These are phyloP conservation scores for Brachyalestes nurse DNA, from an alignment of 2,797 vertebrate genomes.

Conservation along the genomic window DNA sequence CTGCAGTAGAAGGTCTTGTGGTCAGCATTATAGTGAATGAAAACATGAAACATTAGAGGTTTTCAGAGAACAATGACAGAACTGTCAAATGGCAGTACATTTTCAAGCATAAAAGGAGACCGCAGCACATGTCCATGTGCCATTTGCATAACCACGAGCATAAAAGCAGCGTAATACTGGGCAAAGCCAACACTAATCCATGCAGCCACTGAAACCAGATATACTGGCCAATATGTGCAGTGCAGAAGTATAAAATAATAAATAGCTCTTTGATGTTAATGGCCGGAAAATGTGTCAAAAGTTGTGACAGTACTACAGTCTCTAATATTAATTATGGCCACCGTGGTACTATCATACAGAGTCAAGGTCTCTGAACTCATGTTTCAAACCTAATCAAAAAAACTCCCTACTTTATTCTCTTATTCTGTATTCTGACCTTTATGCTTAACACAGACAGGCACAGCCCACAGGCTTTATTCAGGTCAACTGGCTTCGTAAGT, in stretches of 20 bases:
- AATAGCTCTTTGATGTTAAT: no score
- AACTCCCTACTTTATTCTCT: constrained; percentile 52
- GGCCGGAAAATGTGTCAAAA: not conserved
- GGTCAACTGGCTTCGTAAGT: constrained; percentile 54
- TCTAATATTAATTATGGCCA: not conserved
- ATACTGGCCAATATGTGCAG: no score
- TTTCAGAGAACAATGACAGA: constrained; percentile 6
- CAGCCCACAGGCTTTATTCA: constrained; percentile 40
- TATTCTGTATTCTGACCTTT: constrained; percentile 27
- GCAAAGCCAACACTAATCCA: not conserved
- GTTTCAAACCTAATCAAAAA: constrained; percentile 43
- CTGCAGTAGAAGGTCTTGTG: not conserved
- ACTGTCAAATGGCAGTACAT: constrained; percentile 15
- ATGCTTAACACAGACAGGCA: constrained; percentile 32
- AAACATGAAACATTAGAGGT: not conserved
- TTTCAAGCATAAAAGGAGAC: not conserved
- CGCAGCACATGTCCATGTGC: not conserved
- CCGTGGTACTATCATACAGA: constrained; percentile 1
- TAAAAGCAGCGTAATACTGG: not conserved
- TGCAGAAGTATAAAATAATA: no score
- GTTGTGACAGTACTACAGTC: not conserved
- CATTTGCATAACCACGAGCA: constrained; percentile 42
- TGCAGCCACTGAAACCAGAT: no score
- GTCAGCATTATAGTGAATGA: not conserved
- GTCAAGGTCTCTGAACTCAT: constrained; percentile 33